These are phyloP conservation scores for Synanthedon formicaeformis DNA, from an alignment of 2,888 invertebrate species.

Conservation along the genomic window DNA sequence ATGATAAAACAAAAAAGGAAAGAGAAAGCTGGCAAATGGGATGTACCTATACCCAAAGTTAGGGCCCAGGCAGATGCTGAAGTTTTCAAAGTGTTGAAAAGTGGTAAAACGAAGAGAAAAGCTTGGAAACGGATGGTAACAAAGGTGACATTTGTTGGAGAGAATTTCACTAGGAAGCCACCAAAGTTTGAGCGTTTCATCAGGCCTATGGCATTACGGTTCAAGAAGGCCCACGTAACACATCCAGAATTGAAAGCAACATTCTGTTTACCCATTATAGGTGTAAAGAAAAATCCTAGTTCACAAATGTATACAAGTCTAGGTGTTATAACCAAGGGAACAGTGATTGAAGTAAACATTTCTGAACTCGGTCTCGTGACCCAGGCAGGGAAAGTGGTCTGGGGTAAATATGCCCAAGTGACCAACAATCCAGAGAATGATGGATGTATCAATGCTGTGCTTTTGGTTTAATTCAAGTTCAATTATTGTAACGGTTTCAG, in stretches of 20 bases:
- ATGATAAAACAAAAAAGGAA: constrained; percentile 99
- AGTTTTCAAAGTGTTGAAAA: constrained; percentile 92
- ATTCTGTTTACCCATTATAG: constrained; percentile 96
- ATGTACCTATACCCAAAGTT: constrained; percentile 99
- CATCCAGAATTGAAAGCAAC: constrained; percentile 99
- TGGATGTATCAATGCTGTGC: constrained; percentile 98
- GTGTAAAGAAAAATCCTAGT: constrained; percentile 99
- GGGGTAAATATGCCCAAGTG: constrained; percentile 99
- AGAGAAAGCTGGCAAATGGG: constrained; percentile 99
- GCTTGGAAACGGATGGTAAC: constrained; percentile 99
- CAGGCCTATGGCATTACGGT: constrained; percentile 95
- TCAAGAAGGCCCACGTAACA: constrained; percentile 98
- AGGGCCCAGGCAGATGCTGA: constrained; percentile 96
- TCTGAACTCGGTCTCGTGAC: constrained; percentile 98
- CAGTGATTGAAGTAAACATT: constrained; percentile 97
- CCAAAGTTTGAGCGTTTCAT: constrained; percentile 99
- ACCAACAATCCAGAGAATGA: constrained; percentile 99
- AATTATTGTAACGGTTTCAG: background rate
- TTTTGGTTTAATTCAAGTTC: constrained; percentile 80
- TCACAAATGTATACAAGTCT: constrained; percentile 96
- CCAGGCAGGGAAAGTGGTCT: constrained; percentile 98
- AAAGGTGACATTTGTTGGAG: constrained; percentile 97
- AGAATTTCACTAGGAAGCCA: constrained; percentile 98
- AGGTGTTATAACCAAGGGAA: constrained; percentile 99
- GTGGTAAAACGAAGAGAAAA: constrained; percentile 93